A percentile compares a stretch with the other conserved stretches of the same genome.
Evolutionary conservation across 2,113 vertebrate genomes (phyloP).

Genomic region (Onychostruthus taczanowskii): DNA sequence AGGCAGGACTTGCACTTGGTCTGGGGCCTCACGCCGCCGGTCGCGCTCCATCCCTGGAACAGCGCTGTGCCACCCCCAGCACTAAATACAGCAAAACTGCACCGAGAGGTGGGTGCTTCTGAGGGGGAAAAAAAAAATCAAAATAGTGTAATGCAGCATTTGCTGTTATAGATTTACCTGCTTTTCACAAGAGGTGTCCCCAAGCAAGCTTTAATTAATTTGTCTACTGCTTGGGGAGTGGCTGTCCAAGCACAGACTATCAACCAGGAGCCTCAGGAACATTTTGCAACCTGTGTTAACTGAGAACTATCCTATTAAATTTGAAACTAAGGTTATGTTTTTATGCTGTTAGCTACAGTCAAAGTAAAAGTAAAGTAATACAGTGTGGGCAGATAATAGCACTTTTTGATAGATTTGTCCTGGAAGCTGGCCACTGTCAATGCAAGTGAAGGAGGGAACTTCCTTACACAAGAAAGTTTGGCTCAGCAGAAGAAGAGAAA

Average conservation of each 20-base stretch:
- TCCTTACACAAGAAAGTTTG: not conserved
- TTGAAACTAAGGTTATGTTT: not conserved
- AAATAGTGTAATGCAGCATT: not conserved
- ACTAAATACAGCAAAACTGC: not conserved
- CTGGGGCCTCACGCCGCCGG: not conserved
- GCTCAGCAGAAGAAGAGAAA: not conserved
- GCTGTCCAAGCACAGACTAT: not conserved
- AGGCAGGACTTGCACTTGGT: no score
- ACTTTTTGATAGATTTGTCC: not conserved
- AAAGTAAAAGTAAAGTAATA: not conserved
- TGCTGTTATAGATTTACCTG: not conserved
- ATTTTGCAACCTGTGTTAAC: not conserved
- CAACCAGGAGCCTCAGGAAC: not conserved
- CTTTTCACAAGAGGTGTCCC: not conserved
- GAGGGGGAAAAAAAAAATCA: accelerated
- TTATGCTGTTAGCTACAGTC: not conserved
- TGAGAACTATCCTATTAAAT: not conserved
- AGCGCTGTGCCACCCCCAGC: not conserved
- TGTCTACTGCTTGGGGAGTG: not conserved
- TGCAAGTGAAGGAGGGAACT: not conserved
- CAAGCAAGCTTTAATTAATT: not conserved
- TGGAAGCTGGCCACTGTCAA: not conserved
- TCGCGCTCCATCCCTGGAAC: not conserved
- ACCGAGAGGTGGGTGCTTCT: not conserved
- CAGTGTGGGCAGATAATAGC: not conserved